Percentiles rank a stretch among this genome's conserved stretches.
These are phyloP conservation scores for Chamaea fasciata DNA, from an alignment of 2,113 vertebrate genomes.

Conservation along the genomic window DNA sequence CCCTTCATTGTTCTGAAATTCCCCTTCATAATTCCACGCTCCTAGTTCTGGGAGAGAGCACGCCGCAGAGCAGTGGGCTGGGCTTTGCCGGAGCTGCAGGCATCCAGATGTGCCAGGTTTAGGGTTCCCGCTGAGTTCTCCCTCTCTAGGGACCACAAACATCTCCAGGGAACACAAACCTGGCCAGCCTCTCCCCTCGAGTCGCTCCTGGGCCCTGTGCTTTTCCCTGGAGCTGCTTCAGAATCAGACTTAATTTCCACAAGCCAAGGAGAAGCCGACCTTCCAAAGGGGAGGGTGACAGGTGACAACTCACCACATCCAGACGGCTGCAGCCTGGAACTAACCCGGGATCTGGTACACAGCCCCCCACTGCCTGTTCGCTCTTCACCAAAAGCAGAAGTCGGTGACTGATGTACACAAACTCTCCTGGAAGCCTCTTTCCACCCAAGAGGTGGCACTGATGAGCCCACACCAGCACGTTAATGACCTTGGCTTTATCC, in stretches of 20 bases:
- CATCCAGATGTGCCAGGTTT: accelerated
- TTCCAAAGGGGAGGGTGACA: neutral
- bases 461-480: neutral
- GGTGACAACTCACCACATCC: neutral
- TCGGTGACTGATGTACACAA: neutral
- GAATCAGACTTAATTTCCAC: neutral
- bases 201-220: accelerated
- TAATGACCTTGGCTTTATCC: neutral
- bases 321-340: neutral
- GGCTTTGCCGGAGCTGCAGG: neutral
- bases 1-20: slow-evolving; percentile 61
- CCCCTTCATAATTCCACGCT: neutral
- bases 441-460: slow-evolving; percentile 45
- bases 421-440: neutral
- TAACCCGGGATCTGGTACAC: accelerated
- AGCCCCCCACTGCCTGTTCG: accelerated
- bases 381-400: neutral
- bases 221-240: neutral
- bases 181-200: neutral
- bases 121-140: neutral
- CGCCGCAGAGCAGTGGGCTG: neutral
- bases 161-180: accelerated
- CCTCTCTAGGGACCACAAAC: neutral
- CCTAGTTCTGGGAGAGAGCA: neutral
- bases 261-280: neutral